These are phyloP conservation scores for Ericerus pela DNA, from an alignment of 1,140 invertebrate species.

Conservation along the genomic window DNA sequence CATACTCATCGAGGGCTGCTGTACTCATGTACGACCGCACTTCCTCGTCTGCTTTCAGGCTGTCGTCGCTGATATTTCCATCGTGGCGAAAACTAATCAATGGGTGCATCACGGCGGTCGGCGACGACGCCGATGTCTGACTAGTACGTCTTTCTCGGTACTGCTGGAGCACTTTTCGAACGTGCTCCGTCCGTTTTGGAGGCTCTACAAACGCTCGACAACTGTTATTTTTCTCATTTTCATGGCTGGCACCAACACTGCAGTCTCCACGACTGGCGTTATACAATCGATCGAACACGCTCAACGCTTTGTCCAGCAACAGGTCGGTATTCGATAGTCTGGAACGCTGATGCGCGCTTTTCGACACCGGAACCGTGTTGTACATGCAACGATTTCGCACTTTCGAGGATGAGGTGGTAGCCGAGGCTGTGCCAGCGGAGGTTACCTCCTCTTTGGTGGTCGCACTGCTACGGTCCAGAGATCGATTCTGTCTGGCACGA, in stretches of 20 bases:
- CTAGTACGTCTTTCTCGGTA: background rate
- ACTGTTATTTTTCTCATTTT: too few relatives aligned
- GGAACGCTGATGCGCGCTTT: background rate
- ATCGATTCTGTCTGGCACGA: background rate
- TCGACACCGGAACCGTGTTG: background rate
- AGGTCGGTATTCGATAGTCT: background rate
- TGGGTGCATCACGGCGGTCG: too few relatives aligned
- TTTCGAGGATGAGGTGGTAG: too few relatives aligned
- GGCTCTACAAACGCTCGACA: too few relatives aligned
- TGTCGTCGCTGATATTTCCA: constrained; percentile 22
- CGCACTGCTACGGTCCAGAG: background rate
- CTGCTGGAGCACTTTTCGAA: too few relatives aligned
- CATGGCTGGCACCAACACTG: too few relatives aligned
- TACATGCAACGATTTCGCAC: background rate
- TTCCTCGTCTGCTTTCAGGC: constrained; percentile 23
- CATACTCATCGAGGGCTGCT: constrained; percentile 17
- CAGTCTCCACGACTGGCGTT: background rate
- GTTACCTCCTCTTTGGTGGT: background rate
- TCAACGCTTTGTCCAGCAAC: background rate
- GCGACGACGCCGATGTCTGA: too few relatives aligned
- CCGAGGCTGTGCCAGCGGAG: too few relatives aligned
- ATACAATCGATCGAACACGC: background rate
- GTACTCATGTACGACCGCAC: constrained; percentile 23
- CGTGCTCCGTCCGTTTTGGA: too few relatives aligned
- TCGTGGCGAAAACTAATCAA: background rate